Base-by-base conservation (phyloP, 2,797 vertebrate species). In the Semaprochilodus insignis region DNA sequence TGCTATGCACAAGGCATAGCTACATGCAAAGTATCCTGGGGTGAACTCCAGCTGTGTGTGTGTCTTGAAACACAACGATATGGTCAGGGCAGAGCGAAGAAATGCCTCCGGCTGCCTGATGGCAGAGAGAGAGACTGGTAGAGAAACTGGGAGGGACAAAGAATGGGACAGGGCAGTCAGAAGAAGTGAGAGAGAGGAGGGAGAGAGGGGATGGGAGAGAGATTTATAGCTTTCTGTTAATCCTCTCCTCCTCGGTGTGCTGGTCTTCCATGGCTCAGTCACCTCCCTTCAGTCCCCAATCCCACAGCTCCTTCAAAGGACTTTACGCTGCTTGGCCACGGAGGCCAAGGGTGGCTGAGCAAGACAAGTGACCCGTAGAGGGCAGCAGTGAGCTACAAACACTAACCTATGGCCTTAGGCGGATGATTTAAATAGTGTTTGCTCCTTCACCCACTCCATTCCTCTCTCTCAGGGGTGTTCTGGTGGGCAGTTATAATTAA, bases 371-470 rank as follows among this genome's bases (percentile, higher is more conserved):
- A 83, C 88, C 94, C 90, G 84, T 87, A 93, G 95, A 89, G 93
- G 93, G 93, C 93, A 94, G 93, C 88, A 92, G 89, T 85, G 90
- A 86, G 85, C 90, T 89, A 90, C 83, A 86, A 27, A 83, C 80
- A 48, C 25, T 78, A 75, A 66, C 40, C 75, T 82, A 62, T 60
- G 23, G 69, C 36, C 27, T 76, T 52, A 40, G 8, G 51, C 23
- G 1, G 36, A 70, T 54, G 48, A 21, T 78, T 80, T 71, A n/a
- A 78, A 70, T 57, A 62, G 19, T 74, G 65, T 34, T 59, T 70
- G 57, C 62, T 62, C 16, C 15, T 4, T 62, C 59, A 80, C 83
- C 11, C 7, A 69, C 67, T 86, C 79, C 82, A 55, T 81, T 77
- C 31, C 36, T 48, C 10, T 70, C 55, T 84, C 79, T 83, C 78